Evolutionary conservation across 2,888 invertebrate genomes (phyloP), one percentile per base, ranked within the genome.

Genomic region (Caenorhabditis virilis): DNA sequence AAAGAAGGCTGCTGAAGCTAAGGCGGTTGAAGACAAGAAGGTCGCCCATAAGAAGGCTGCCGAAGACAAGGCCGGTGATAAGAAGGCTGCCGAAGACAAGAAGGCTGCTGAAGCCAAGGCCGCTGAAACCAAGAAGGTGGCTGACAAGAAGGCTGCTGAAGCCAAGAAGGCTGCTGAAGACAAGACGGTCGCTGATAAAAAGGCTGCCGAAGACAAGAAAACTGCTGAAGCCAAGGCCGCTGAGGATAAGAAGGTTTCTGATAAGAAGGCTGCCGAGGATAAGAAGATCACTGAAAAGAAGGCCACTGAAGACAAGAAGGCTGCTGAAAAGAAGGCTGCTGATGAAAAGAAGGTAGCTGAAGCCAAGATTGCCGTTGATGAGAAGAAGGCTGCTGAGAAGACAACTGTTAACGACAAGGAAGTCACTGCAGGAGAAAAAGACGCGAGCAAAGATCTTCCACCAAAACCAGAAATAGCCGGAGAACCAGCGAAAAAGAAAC

Each of bases 401-500:
- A 53, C 52, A 16, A 54, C 59, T 20, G 38, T 22, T 5, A 56
- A 71, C 22, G 38, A 9, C 4, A 49, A 61, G 41, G 26, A 41
- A 39, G 42, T 27, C 15, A 48, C 16, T 16, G 55, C 53, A 20
- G 50, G 20, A 26, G 58, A 61, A 15, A 33, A 64, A n/a, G 61
- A 36, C 16, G 39, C 20, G 4, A 59, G 68, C 27, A 30, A 38
- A 18, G 46, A 46, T 11, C 18, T 56, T 25, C 43, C 41, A 22
- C 26, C 65, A 49, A 64, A 61, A 36, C 7, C 58, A 9, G 41
- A 55, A 27, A 50, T 51, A 39, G 46, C 47, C 16, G 54, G 36
- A n/a, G 69, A 74, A 4, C 46, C 27, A n/a, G n/a, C 48, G 23
- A 25, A 16, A 36, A 60, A 55, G 52, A 65, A 65, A 38, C 39